These are phyloP conservation scores for Clarias macrocephalus DNA, from an alignment of 2,113 vertebrate genomes.

Conservation along the genomic window DNA sequence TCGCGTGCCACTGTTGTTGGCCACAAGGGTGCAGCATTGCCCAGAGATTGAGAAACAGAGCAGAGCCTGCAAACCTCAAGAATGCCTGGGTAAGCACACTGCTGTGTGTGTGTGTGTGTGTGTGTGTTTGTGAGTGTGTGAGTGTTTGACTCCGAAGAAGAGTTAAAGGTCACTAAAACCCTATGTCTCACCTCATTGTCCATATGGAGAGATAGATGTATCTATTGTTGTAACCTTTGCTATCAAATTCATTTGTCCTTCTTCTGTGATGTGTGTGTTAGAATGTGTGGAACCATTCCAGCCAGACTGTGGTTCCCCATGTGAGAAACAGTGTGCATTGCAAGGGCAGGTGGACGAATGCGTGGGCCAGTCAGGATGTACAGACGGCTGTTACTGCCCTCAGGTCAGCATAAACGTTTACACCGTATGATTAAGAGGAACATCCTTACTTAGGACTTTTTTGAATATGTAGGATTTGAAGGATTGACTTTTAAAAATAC, in stretches of 20 bases:
- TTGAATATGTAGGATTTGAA: not conserved
- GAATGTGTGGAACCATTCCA: constrained; percentile 75
- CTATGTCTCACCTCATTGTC: not conserved
- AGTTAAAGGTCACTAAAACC: not conserved
- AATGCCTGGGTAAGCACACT: constrained; percentile 69
- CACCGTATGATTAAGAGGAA: not conserved
- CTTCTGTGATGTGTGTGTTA: constrained; percentile 32
- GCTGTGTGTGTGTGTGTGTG: not conserved
- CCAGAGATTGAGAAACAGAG: constrained; percentile 71
- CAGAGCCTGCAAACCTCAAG: constrained; percentile 64
- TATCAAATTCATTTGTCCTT: not conserved
- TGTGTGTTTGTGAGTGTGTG: not conserved
- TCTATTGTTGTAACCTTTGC: not conserved
- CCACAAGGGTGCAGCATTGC: constrained; percentile 72
- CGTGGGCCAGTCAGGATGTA: constrained; percentile 67
- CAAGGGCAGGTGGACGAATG: constrained; percentile 64
- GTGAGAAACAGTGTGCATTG: constrained; percentile 77
- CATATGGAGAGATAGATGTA: not conserved
- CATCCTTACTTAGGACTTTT: too few species aligned
- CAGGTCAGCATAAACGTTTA: constrained; percentile 65
- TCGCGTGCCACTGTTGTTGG: constrained; percentile 66
- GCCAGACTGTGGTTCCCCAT: constrained; percentile 76
- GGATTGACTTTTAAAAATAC: not conserved
- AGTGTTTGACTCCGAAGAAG: not conserved
- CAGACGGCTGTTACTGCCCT: constrained; percentile 85